A percentile compares a stretch with the other conserved stretches of the same genome.
Conservation (phyloP, 2,797 vertebrate genomes). For the Alca torda region DNA sequence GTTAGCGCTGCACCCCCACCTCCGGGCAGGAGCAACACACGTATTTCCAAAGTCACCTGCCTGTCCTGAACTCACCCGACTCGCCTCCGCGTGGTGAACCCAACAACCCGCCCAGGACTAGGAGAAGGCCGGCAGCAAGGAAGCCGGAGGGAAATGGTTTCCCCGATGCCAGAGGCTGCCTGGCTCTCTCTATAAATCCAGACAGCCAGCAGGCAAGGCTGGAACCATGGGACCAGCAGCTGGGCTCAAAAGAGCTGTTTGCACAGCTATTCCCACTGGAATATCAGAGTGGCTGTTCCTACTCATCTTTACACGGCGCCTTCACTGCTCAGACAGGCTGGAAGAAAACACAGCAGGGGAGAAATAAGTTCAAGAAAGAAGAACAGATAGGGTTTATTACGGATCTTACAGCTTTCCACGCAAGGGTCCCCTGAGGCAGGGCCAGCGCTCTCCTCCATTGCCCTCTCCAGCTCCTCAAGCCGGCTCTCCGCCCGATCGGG, state of each 20-base stretch:
- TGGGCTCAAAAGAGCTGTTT: background rate
- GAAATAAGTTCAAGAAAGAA: background rate
- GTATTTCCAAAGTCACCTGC: background rate
- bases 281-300: background rate
- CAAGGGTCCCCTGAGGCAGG: background rate
- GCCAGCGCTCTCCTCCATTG: background rate
- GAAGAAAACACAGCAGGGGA: background rate
- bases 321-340: background rate
- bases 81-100: background rate
- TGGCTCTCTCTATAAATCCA: background rate
- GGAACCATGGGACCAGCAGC: background rate
- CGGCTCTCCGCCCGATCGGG: rapidly evolving
- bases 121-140: background rate
- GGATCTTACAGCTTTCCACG: background rate
- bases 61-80: background rate
- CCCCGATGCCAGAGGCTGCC: background rate
- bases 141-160: background rate
- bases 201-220: background rate
- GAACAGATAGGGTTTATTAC: constrained; percentile 29
- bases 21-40: background rate
- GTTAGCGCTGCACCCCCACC: background rate
- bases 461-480: background rate
- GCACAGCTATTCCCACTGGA: background rate
- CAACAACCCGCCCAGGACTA: background rate
- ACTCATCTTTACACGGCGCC: rapidly evolving